These are phyloP conservation scores for Geophilus truncorum DNA, from an alignment of 2,888 invertebrate species.

Conservation along the genomic window DNA sequence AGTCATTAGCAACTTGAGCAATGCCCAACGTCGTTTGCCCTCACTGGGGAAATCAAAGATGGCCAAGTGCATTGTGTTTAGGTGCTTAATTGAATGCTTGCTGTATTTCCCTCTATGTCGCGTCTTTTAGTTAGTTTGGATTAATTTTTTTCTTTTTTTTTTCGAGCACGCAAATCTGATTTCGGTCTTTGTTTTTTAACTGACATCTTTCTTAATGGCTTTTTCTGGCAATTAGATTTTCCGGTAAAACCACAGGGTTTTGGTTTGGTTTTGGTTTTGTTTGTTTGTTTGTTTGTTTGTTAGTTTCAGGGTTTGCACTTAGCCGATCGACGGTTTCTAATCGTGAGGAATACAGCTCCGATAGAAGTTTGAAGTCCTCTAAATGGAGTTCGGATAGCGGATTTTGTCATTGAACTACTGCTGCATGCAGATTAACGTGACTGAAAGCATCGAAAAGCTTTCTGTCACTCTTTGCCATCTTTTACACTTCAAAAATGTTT, in stretches of 20 bases:
- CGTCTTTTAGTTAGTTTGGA: neutral
- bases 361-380: too few relatives aligned
- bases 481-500: too few relatives aligned
- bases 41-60: slow-evolving; percentile 16
- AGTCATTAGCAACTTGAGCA: slow-evolving; percentile 24
- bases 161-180: neutral
- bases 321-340: too few relatives aligned
- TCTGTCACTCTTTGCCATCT: too few relatives aligned
- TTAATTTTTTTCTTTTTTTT: neutral
- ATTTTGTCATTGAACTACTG: neutral
- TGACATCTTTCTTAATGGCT: too few relatives aligned
- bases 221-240: too few relatives aligned
- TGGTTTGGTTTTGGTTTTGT: too few relatives aligned
- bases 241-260: too few relatives aligned
- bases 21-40: neutral
- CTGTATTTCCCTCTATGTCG: neutral
- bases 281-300: too few relatives aligned
- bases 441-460: neutral
- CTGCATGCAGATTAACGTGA: neutral
- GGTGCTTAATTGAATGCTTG: neutral
- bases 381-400: neutral
- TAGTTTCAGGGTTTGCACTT: too few relatives aligned
- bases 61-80: neutral
- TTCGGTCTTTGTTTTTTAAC: neutral
- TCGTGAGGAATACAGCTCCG: too few relatives aligned